phyloP scores from a whole-genome alignment of 1,140 invertebrate genomes.

The Samia ricini region DNA sequence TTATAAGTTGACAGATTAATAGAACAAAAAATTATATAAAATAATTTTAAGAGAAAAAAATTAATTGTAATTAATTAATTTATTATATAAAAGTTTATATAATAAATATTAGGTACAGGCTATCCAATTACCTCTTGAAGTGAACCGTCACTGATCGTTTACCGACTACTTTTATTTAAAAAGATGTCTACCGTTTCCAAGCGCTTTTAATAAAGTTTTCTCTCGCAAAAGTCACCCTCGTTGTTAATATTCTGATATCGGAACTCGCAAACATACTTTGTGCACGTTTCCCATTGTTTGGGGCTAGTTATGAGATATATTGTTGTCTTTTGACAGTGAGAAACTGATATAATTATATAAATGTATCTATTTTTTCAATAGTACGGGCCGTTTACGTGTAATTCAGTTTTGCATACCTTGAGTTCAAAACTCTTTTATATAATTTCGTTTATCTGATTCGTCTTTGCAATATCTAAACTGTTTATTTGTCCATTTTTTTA shows the following conservation, averaged over 20 bases:
- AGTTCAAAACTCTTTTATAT: too few relatives aligned
- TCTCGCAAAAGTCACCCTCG: neutral
- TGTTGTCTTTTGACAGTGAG: neutral
- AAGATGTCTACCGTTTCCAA: neutral
- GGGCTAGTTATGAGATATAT: neutral
- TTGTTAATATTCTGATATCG: neutral
- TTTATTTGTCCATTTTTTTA: too few relatives aligned
- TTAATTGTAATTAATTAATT: neutral
- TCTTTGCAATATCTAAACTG: too few relatives aligned
- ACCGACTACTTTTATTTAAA: neutral
- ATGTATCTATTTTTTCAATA: neutral
- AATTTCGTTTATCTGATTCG: too few relatives aligned
- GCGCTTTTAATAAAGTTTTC: constrained; percentile 1
- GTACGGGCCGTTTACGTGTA: too few relatives aligned
- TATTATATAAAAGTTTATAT: neutral
- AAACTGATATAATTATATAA: neutral
- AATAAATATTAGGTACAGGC: neutral
- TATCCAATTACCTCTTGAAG: neutral
- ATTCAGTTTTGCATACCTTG: too few relatives aligned
- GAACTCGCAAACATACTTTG: constrained; percentile 1
- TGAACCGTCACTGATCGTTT: neutral
- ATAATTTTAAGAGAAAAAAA: too few relatives aligned
- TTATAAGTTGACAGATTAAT: too few relatives aligned
- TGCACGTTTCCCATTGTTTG: neutral
- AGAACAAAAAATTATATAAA: too few relatives aligned